Evolutionary conservation across 1,140 invertebrate genomes (phyloP).

Genomic region (Polypedilum vanderplanki): DNA sequence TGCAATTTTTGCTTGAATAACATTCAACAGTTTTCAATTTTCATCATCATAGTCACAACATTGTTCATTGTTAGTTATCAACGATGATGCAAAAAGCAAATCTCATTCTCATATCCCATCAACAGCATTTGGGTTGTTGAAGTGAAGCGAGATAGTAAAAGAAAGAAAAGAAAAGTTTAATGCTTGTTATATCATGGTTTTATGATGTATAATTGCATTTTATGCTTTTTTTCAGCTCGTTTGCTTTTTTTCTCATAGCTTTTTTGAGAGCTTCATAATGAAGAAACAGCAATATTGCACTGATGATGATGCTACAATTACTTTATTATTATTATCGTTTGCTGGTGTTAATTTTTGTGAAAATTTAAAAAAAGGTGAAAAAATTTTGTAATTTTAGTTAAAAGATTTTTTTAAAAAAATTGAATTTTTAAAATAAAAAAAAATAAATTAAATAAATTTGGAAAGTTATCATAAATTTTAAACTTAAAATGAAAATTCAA

Average conservation of each 20-base stretch:
- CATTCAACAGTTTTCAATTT: constrained; percentile 1
- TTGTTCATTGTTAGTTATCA: not conserved
- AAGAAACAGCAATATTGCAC: not conserved
- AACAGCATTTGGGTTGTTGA: not conserved
- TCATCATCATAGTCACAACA: not conserved
- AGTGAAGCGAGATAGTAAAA: not conserved
- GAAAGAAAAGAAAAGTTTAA: not conserved
- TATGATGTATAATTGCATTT: constrained; percentile 29
- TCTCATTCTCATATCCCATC: not conserved
- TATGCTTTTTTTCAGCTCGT: constrained; percentile 10
- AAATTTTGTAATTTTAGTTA: no score
- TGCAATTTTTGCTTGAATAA: not conserved
- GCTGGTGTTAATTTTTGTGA: not conserved
- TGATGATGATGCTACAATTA: constrained; percentile 6
- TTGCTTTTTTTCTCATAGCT: not conserved
- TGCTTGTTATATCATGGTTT: constrained; percentile 14
- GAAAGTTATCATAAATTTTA: no score
- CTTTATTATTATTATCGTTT: constrained; percentile 20
- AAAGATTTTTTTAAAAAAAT: no score
- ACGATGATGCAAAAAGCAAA: not conserved
- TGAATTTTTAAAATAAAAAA: no score
- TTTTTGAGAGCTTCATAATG: not conserved
- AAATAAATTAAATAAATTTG: no score
- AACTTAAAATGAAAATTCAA: no score
- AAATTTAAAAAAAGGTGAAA: not conserved